Evolutionary conservation across 2,888 invertebrate genomes (phyloP).

Genomic region (Eupithecia inturbata): DNA sequence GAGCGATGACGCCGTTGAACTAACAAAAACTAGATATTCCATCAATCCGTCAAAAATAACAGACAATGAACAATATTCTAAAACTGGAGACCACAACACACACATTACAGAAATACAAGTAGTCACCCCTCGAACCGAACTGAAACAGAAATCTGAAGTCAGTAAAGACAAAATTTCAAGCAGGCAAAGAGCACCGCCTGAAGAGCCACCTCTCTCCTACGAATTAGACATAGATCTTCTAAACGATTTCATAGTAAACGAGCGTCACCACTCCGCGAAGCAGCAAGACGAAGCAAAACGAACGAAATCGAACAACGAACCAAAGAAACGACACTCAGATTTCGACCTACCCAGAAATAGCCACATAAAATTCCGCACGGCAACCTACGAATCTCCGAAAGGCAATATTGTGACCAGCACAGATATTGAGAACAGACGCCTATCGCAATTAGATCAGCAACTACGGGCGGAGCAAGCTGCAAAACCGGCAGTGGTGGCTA

Average conservation of each 20-base stretch:
- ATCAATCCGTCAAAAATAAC: constrained; percentile 75
- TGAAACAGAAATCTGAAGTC: constrained; percentile 58
- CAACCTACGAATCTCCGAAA: constrained; percentile 85
- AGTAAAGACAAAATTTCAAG: constrained; percentile 70
- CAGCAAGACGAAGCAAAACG: constrained; percentile 71
- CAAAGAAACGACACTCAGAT: constrained; percentile 81
- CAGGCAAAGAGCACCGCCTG: constrained; percentile 70
- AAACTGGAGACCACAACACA: constrained; percentile 51
- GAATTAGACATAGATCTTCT: constrained; percentile 76
- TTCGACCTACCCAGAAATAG: constrained; percentile 82
- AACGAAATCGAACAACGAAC: constrained; percentile 72
- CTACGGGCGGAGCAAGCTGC: constrained; percentile 62
- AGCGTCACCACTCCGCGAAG: constrained; percentile 74
- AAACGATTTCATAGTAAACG: constrained; percentile 80
- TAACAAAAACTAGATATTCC: constrained; percentile 76
- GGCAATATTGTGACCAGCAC: constrained; percentile 82
- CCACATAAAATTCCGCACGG: constrained; percentile 86
- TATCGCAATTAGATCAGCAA: constrained; percentile 83
- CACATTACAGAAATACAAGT: constrained; percentile 90
- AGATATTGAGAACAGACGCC: constrained; percentile 82
- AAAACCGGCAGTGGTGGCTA: constrained; percentile 72
- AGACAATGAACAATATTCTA: constrained; percentile 66
- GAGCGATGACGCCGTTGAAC: constrained; percentile 63
- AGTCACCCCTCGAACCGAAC: constrained; percentile 78
- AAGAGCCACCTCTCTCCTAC: constrained; percentile 71